A percentile compares a stretch with the other conserved stretches of the same genome.
Conservation (phyloP, 2,797 vertebrate species). For the Synaphobranchus kaupii region DNA sequence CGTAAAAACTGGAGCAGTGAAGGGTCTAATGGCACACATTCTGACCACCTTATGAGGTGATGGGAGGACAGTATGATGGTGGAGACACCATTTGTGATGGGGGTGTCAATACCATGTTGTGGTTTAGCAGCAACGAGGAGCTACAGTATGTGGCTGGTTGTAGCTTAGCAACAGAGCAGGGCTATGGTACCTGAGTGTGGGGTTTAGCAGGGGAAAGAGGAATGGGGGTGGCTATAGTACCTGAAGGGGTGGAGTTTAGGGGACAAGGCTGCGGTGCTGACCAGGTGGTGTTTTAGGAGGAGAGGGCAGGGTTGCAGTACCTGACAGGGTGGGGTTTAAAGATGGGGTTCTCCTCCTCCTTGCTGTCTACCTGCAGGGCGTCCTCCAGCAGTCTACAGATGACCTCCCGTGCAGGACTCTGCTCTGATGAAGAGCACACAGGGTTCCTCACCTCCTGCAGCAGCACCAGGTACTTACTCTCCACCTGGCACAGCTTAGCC, state of each 20-base stretch:
- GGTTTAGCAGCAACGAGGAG: too few species aligned
- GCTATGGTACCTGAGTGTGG: neutral
- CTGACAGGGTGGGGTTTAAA: slow-evolving; percentile 91
- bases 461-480: slow-evolving; percentile 94
- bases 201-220: neutral
- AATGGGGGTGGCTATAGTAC: neutral
- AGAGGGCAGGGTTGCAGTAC: slow-evolving; percentile 61
- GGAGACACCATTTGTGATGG: too few species aligned
- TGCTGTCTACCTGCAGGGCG: slow-evolving; percentile 84
- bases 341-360: slow-evolving; percentile 81
- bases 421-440: slow-evolving; percentile 84
- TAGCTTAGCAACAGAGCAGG: neutral
- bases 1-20: too few species aligned
- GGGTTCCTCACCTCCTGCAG: slow-evolving; percentile 93
- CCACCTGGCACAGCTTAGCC: slow-evolving; percentile 94
- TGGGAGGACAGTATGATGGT: too few species aligned
- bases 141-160: neutral
- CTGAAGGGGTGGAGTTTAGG: neutral
- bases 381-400: slow-evolving; percentile 91
- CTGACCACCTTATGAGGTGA: too few species aligned
- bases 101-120: too few species aligned
- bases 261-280: neutral
- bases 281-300: neutral
- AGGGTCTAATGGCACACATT: too few species aligned
- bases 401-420: slow-evolving; percentile 79